Conservation (phyloP, 2,113 vertebrate genomes). For the Amphilophus citrinellus region DNA sequence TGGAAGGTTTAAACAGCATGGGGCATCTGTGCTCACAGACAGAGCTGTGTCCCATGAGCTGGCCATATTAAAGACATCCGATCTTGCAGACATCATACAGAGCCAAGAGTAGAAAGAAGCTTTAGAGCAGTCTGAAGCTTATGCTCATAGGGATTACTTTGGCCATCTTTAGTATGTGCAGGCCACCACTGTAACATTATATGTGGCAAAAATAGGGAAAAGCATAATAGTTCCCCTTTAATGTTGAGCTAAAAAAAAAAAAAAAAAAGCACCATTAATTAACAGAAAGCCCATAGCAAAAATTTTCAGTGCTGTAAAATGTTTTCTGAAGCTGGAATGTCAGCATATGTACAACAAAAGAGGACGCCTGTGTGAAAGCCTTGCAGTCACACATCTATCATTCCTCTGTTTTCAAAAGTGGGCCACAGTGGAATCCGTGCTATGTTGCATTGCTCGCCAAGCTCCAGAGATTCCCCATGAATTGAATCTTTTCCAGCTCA, state of each 20-base stretch:
- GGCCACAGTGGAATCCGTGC: constrained; percentile 67
- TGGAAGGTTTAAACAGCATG: not conserved
- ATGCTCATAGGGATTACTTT: not conserved
- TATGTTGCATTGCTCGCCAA: constrained; percentile 53
- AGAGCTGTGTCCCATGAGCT: not conserved
- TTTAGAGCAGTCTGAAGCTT: not conserved
- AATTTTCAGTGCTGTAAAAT: not conserved
- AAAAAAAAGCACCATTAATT: not conserved
- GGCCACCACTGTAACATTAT: not conserved
- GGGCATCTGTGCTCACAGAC: not conserved
- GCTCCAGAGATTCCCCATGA: constrained; percentile 33
- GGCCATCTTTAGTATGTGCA: not conserved
- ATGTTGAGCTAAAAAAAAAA: not conserved
- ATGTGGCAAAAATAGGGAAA: not conserved
- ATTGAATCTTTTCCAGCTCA: constrained; percentile 18
- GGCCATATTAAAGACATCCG: not conserved
- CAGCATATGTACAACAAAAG: constrained; percentile 18
- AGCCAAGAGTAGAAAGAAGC: not conserved
- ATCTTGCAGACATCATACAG: not conserved
- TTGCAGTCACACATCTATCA: constrained; percentile 32
- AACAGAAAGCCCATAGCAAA: not conserved
- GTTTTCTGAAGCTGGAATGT: constrained; percentile 11
- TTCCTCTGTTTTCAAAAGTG: constrained; percentile 58
- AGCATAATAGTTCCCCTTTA: no score
- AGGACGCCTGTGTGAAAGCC: constrained; percentile 6